Base-by-base conservation (phyloP, 2,113 vertebrate genomes). In the Plotosus lineatus region DNA sequence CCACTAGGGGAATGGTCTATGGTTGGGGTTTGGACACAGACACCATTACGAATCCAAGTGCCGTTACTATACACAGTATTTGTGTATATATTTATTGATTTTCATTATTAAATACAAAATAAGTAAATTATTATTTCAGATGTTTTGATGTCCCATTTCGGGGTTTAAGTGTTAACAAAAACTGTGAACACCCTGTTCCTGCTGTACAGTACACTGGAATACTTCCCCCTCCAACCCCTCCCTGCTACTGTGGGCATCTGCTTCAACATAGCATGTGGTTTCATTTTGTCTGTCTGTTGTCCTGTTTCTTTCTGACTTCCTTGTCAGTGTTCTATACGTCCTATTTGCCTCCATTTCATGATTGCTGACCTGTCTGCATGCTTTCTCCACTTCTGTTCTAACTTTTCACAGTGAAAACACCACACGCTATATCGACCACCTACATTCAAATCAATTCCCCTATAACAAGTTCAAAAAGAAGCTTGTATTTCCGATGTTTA, bases 1-100 rank as follows among this genome's bases (percentile, higher is more conserved):
- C 89, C 89, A 73, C 86, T 91, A 82, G 77, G 38, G 78, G 78
- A 86, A 56, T n/a, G 87, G 68, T 91, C 83, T 78, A 53, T 74
- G 78, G 78, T 87, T 78, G 68, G 89, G 84, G 83, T 84, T 36
- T 87, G 63, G 80, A 85, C 78, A 66, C 75, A 79, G 81, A 73
- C 48, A 75, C 68, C 82, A 83, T 75, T 56, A 86, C 84, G 40
- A 55, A 56, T 69, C 8, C 7, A 21, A 55, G 61, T 28, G 38
- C 33, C 8, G 3, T 51, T 46, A 15, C 44, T 78, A 42, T 44
- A 69, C 2, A 31, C 12, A 15, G n/a, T 55, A 40, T 9, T 11
- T 38, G 21, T 51, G 6, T 50, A 33, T 42, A 58, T 3, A 42
- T 9, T 36, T 40, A 74, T 36, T 4, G 19, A 15, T n/a, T 36